Percentiles rank a stretch among this genome's conserved stretches.
Conservation (phyloP, 1,140 invertebrate species). For the Ceratina japonica region DNA sequence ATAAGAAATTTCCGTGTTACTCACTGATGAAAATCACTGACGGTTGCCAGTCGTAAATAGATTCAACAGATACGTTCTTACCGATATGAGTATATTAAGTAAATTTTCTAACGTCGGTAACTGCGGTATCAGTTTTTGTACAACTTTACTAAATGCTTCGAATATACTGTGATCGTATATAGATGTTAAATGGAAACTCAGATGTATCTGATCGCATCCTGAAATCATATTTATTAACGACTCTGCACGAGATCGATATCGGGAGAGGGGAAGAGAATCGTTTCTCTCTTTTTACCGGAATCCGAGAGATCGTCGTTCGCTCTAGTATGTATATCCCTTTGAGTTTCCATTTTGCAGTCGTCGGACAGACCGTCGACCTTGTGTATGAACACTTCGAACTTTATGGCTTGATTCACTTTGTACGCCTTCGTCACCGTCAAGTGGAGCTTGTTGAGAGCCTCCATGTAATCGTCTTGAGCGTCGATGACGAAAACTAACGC, state of each 20-base stretch:
- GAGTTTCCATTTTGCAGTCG: slow-evolving; percentile 99
- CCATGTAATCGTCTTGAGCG: slow-evolving; percentile 98
- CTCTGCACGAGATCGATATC: neutral
- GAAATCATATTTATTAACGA: slow-evolving; percentile 57
- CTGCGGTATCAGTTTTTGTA: slow-evolving; percentile 99
- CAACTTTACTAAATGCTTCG: slow-evolving; percentile 99
- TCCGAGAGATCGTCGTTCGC: slow-evolving; percentile 97
- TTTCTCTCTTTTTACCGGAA: slow-evolving; percentile 82
- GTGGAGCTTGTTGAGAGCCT: slow-evolving; percentile 95
- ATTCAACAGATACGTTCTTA: slow-evolving; percentile 80
- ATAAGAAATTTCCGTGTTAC: slow-evolving; percentile 51
- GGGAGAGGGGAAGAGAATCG: neutral
- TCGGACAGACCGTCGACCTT: slow-evolving; percentile 99
- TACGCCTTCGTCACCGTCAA: slow-evolving; percentile 96
- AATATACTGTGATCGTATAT: slow-evolving; percentile 99
- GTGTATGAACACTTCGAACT: slow-evolving; percentile 99
- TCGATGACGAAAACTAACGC: slow-evolving; percentile 99
- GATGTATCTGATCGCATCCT: slow-evolving; percentile 90
- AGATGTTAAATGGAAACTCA: slow-evolving; percentile 98
- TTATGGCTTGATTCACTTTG: slow-evolving; percentile 97
- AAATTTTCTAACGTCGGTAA: slow-evolving; percentile 98
- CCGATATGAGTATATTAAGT: slow-evolving; percentile 99
- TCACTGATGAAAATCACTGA: slow-evolving; percentile 8
- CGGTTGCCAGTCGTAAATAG: neutral
- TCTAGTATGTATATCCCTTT: slow-evolving; percentile 97